A percentile compares a stretch with the other conserved stretches of the same genome.
Conservation (phyloP, 2,797 vertebrate species). For the Bufotes viridis region DNA sequence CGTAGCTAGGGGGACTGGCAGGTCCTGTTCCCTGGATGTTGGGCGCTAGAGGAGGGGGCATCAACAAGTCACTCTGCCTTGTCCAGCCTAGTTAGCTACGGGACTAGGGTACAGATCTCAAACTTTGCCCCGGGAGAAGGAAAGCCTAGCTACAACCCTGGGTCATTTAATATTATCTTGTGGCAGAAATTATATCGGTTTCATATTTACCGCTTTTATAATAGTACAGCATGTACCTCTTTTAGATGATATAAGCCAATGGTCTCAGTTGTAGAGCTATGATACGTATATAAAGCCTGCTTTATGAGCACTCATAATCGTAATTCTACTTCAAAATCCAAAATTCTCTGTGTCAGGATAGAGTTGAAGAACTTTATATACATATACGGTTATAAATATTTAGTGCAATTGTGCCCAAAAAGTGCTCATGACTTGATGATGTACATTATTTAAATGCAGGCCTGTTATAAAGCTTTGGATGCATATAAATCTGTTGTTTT, state of each 20-base stretch:
- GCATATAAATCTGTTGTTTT: background rate
- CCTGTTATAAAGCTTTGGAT: background rate
- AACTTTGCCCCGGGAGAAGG: background rate
- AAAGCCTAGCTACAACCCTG: slow-evolving; percentile 6
- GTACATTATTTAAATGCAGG: background rate
- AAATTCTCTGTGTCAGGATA: slow-evolving; percentile 30
- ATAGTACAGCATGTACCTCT: slow-evolving; percentile 48
- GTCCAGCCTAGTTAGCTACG: background rate
- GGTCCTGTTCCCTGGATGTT: background rate
- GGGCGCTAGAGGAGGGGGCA: background rate
- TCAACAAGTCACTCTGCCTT: background rate
- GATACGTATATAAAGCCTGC: slow-evolving; percentile 35
- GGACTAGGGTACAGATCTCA: background rate
- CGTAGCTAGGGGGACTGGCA: background rate
- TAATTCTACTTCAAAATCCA: slow-evolving; percentile 7
- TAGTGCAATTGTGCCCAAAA: background rate
- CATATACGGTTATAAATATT: background rate
- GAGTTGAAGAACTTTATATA: background rate
- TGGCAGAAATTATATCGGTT: slow-evolving; percentile 45
- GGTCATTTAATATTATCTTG: slow-evolving; percentile 23
- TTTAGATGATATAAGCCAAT: slow-evolving; percentile 38
- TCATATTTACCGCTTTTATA: slow-evolving; percentile 56
- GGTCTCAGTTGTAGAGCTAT: slow-evolving; percentile 41
- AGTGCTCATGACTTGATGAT: background rate
- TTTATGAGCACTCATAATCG: slow-evolving; percentile 17